Conservation (phyloP, 53 echinoderm and acorn worm species). For the Luidia sarsii region DNA sequence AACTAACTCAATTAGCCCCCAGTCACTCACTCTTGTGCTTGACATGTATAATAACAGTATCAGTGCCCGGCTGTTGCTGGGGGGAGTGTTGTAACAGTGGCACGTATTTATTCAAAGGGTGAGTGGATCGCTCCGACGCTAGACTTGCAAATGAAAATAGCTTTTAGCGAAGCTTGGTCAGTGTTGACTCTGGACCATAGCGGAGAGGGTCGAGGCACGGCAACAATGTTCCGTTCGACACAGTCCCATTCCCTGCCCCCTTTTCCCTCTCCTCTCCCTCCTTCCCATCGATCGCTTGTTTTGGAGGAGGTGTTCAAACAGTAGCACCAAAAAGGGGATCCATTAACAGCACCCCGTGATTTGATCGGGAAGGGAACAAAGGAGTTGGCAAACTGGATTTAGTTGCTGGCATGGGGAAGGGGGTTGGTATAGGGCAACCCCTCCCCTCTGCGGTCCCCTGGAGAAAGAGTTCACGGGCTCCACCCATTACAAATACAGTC, state of each 20-base stretch:
- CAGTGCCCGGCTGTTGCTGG: too few species aligned
- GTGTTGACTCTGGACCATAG: conserved; percentile 24
- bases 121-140: background rate
- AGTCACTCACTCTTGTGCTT: too few species aligned
- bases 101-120: background rate
- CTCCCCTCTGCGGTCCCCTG: too few species aligned
- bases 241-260: too few species aligned
- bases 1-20: too few species aligned
- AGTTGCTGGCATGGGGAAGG: too few species aligned
- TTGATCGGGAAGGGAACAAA: background rate
- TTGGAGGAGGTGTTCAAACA: conserved; percentile 41
- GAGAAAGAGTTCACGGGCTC: too few species aligned
- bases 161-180: conserved; percentile 15
- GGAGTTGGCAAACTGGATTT: too few species aligned
- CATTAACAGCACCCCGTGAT: conserved; percentile 1
- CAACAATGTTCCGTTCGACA: conserved; percentile 34
- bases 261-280: background rate
- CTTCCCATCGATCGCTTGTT: conserved; percentile 31
- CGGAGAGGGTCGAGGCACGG: background rate
- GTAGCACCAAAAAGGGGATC: background rate
- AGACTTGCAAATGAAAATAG: conserved; percentile 30
- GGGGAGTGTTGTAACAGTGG: background rate
- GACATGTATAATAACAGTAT: too few species aligned
- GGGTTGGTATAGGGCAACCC: too few species aligned
- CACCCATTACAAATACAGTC: too few species aligned